These are phyloP conservation scores for Micromussa lordhowensis DNA, from an alignment of 92 coral and sea anemone species.

Conservation along the genomic window DNA sequence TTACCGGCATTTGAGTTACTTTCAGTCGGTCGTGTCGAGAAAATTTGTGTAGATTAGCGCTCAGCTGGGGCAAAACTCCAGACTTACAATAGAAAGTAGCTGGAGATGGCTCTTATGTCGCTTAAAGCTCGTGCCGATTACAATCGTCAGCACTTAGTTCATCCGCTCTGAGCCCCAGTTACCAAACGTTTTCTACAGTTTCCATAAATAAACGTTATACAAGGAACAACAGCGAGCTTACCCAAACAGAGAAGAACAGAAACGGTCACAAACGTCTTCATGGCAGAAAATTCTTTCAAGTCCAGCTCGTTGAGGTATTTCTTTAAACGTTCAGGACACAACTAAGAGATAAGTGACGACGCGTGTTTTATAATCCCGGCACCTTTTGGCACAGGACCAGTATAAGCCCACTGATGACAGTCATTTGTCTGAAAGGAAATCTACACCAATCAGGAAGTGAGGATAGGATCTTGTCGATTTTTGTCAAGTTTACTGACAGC, in stretches of 20 bases:
- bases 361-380: background rate
- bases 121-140: background rate
- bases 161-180: background rate
- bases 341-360: background rate
- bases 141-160: background rate
- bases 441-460: constrained; percentile 21
- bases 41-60: background rate
- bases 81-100: background rate
- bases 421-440: background rate
- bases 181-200: background rate
- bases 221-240: background rate
- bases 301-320: background rate
- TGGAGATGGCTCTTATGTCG: background rate
- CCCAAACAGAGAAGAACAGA: constrained; percentile 23
- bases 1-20: background rate
- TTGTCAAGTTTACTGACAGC: background rate
- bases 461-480: constrained; percentile 12
- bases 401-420: background rate
- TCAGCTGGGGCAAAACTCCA: background rate
- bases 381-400: constrained; percentile 20
- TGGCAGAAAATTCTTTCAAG: background rate
- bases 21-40: background rate
- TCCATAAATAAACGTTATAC: background rate
- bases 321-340: background rate
- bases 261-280: constrained; percentile 10